Evolutionary conservation across 2,888 invertebrate species (phyloP).

Genomic region (Smittia sp.): DNA sequence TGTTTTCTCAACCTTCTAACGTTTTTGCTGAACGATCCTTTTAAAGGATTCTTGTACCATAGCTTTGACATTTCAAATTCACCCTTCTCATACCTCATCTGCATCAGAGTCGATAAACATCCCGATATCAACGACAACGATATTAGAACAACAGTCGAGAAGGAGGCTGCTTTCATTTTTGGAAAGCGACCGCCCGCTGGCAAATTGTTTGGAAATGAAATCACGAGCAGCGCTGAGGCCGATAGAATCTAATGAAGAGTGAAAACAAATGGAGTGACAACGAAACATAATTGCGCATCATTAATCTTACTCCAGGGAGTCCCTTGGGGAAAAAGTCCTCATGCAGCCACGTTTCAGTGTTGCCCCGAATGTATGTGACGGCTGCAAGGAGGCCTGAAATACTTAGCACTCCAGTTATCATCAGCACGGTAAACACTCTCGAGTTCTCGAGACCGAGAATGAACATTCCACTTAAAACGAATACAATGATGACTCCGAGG

Average conservation of each 20-base stretch:
- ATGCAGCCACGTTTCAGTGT: conserved; percentile 50
- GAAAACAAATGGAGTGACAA: neutral
- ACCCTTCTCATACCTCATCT: conserved; percentile 48
- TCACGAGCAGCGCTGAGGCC: conserved; percentile 49
- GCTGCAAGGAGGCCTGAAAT: conserved; percentile 51
- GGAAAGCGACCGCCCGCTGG: conserved; percentile 47
- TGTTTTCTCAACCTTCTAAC: too few relatives aligned
- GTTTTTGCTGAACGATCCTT: too few relatives aligned
- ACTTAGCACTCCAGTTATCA: conserved; percentile 52
- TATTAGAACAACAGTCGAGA: conserved; percentile 47
- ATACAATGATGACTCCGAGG: conserved; percentile 57
- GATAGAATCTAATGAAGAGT: conserved; percentile 50
- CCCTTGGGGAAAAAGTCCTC: conserved; percentile 51
- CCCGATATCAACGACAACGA: conserved; percentile 49
- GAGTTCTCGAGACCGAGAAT: conserved; percentile 59
- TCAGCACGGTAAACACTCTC: conserved; percentile 51
- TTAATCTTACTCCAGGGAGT: conserved; percentile 49
- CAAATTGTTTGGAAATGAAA: conserved; percentile 50
- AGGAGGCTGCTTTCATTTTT: conserved; percentile 46
- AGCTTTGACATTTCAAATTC: too few relatives aligned
- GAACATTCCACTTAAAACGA: conserved; percentile 57
- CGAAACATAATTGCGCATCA: neutral
- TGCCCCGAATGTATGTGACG: conserved; percentile 50
- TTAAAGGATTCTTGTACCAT: too few relatives aligned
- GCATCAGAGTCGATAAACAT: conserved; percentile 51